Evolutionary conservation across 2,888 invertebrate genomes (phyloP).

Genomic region (Peribatodes rhomboidaria): DNA sequence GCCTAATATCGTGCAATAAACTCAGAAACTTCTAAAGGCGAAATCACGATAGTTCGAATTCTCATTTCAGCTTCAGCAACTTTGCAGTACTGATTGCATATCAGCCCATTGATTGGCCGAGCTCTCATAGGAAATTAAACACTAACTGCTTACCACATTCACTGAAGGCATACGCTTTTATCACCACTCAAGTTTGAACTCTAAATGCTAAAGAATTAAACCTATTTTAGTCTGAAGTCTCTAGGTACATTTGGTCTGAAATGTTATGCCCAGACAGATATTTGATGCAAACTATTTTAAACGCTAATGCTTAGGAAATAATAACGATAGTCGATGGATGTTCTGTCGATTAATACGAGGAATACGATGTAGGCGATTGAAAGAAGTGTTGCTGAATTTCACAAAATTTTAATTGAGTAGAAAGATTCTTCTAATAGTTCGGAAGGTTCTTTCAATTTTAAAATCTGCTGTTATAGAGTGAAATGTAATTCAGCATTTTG

Average conservation of each 20-base stretch:
- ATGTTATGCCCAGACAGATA: not conserved
- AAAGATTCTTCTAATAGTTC: not conserved
- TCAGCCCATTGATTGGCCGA: conserved; percentile 19
- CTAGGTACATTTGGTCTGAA: not conserved
- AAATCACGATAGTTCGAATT: not conserved
- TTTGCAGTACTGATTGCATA: conserved; percentile 22
- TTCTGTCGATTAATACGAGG: conserved; percentile 3
- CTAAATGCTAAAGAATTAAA: not conserved
- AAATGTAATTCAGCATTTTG: not conserved
- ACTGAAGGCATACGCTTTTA: not conserved
- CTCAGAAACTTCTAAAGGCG: too few species aligned
- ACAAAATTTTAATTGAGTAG: conserved; percentile 22
- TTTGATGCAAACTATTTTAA: not conserved
- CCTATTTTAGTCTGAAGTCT: not conserved
- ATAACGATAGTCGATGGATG: not conserved
- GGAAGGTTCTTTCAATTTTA: not conserved
- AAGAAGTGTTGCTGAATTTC: conserved; percentile 24
- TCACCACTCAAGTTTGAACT: not conserved
- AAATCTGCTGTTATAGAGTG: not conserved
- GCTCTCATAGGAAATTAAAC: conserved; percentile 33
- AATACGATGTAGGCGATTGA: conserved; percentile 8
- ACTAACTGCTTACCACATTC: conserved; percentile 24
- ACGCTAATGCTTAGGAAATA: not conserved
- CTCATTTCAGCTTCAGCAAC: not conserved
- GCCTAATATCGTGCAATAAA: too few species aligned